phyloP scores from a whole-genome alignment of 2,888 invertebrate species.

The Lasiommata megera region DNA sequence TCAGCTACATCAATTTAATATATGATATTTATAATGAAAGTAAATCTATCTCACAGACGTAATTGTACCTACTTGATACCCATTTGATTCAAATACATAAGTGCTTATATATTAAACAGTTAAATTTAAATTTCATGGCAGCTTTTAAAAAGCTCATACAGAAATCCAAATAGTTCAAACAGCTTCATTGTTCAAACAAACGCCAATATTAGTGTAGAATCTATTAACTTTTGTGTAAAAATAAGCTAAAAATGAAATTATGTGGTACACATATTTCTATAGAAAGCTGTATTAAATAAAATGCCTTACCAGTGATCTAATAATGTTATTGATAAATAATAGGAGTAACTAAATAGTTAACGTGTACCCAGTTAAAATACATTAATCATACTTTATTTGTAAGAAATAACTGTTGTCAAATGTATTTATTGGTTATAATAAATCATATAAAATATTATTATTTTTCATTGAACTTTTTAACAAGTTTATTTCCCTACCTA shows the following conservation, averaged over 20 bases:
- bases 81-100: no score
- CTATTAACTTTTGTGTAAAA: background rate
- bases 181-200: conserved; percentile 11
- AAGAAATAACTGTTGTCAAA: conserved; percentile 75
- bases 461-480: no score
- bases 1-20: no score
- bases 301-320: conserved; percentile 57
- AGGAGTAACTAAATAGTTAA: conserved; percentile 30
- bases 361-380: conserved; percentile 48
- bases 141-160: conserved; percentile 23
- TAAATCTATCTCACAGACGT: no score
- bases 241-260: conserved; percentile 6
- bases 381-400: conserved; percentile 51
- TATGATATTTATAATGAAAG: no score
- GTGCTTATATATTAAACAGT: no score
- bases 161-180: conserved; percentile 23
- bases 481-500: no score
- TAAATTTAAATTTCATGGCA: background rate
- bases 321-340: conserved; percentile 38
- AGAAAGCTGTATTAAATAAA: conserved; percentile 18
- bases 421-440: conserved; percentile 79
- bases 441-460: conserved; percentile 56
- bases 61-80: no score
- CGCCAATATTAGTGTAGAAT: conserved; percentile 11
- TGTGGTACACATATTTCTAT: conserved; percentile 11